Conservation (phyloP, 2,888 invertebrate genomes). For the Electrophaes corylata region DNA sequence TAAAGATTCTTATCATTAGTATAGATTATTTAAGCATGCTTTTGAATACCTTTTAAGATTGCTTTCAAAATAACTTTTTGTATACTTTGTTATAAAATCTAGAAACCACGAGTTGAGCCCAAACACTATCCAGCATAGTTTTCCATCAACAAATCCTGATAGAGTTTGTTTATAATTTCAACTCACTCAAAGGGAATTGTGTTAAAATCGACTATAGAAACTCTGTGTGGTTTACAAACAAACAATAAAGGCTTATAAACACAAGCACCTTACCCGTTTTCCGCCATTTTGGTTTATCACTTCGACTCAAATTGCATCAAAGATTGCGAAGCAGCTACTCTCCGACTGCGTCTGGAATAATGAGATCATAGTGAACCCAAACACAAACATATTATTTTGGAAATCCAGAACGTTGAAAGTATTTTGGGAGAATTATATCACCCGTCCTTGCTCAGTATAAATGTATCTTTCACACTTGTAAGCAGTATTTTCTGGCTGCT, state of each 20-base stretch:
- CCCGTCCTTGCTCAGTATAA: conserved; percentile 30
- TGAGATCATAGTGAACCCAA: conserved; percentile 27
- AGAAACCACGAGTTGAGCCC: no score
- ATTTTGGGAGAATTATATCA: conserved; percentile 37
- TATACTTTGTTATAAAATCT: no score
- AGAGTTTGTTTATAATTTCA: no score
- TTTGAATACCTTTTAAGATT: no score
- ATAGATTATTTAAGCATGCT: no score
- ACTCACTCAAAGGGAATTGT: background rate
- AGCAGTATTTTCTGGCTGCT: background rate
- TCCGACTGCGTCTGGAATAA: conserved; percentile 34
- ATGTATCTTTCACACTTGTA: conserved; percentile 1
- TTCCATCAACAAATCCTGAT: no score
- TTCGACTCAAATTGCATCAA: conserved; percentile 42
- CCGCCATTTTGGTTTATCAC: conserved; percentile 59
- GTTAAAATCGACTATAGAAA: background rate
- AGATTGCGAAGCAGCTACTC: conserved; percentile 26
- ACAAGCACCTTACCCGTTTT: conserved; percentile 67
- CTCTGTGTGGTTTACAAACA: background rate
- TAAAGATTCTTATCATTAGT: no score
- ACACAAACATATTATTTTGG: conserved; percentile 32
- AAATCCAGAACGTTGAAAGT: conserved; percentile 32
- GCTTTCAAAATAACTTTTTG: no score
- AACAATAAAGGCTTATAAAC: background rate
- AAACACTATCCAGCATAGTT: no score